Base-by-base conservation (phyloP, 2,113 vertebrate species). In the Xyrauchen texanus region DNA sequence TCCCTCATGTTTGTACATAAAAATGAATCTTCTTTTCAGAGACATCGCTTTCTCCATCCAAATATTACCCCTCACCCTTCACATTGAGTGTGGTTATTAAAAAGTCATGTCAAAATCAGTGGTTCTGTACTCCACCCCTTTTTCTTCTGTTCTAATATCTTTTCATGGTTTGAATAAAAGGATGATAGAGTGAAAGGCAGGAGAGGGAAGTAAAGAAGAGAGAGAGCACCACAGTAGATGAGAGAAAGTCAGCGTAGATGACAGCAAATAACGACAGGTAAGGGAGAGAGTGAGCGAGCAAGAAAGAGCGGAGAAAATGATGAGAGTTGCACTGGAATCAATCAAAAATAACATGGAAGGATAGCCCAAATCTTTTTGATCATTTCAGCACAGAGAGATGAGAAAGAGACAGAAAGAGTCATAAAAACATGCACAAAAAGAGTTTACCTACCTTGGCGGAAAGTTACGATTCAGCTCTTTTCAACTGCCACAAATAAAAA, bases 301-400 rank as follows among this genome's bases (percentile, higher is more conserved):
- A 71, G 77, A 70, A 76, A 83, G 80, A 53, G 12, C 21, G 21
- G 21, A 52, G 13, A 67, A 68, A 83, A 81, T 81, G 68, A 81
- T 82, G 49, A 86, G 69, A 82, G 81, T 83, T 88, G 84, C 86
- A 88, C 86, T 75, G 66, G 78, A 88, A 88, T 87, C 83, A 89
- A 89, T 90, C 86, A 85, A 70, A 77, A 82, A 77, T 34, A 85
- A 84, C 81, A 82, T 80, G 66, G 85, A 82, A 85, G 82, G 90
- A 87, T 81, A 89, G 90, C 86, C 87, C 0, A 55, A 69, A 79
- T 51, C 85, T 88, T 91, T 91, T 88, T 92, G 87, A 91, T 91
- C 88, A 88, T 87, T 89, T 91, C 86, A 88, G 89, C 84, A 70
- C 15, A 79, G 82, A 77, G 75, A 81, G 85, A 87, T 85, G 66